A percentile compares a stretch with the other conserved stretches of the same genome.
These are phyloP conservation scores for Cydia pomonella DNA, from an alignment of 1,140 invertebrate genomes.

Conservation along the genomic window DNA sequence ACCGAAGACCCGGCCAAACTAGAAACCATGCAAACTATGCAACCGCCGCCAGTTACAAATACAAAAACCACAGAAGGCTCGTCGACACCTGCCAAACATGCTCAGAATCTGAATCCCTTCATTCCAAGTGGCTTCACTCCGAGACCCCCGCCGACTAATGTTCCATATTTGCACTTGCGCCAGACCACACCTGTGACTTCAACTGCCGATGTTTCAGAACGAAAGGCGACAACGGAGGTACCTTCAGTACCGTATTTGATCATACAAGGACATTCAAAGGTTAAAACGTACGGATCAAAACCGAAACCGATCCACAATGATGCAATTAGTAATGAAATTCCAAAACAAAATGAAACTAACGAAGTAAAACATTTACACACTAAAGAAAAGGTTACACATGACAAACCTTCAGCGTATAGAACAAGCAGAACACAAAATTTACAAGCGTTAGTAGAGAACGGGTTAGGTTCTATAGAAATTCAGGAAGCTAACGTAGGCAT, in stretches of 20 bases:
- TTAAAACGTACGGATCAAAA: slow-evolving; percentile 88
- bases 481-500: slow-evolving; percentile 81
- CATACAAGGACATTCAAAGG: slow-evolving; percentile 91
- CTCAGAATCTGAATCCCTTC: slow-evolving; percentile 61
- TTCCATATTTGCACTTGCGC: slow-evolving; percentile 73
- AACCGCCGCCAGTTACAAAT: slow-evolving; percentile 66
- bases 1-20: slow-evolving; percentile 52
- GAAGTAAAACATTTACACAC: slow-evolving; percentile 82
- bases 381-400: slow-evolving; percentile 65
- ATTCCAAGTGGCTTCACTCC: slow-evolving; percentile 56
- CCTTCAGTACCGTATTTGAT: slow-evolving; percentile 87
- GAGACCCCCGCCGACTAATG: slow-evolving; percentile 58
- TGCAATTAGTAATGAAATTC: slow-evolving; percentile 56
- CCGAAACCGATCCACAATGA: slow-evolving; percentile 51
- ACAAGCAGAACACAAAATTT: slow-evolving; percentile 60
- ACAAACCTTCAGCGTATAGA: slow-evolving; percentile 48
- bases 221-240: slow-evolving; percentile 84
- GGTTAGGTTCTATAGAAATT: slow-evolving; percentile 75
- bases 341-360: slow-evolving; percentile 77
- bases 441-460: slow-evolving; percentile 63
- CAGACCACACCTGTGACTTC: slow-evolving; percentile 69
- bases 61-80: slow-evolving; percentile 58
- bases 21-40: slow-evolving; percentile 78
- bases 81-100: slow-evolving; percentile 54
- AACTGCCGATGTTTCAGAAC: slow-evolving; percentile 81